Conservation (phyloP, 2,113 vertebrate species). For the Bubo scandiacus region DNA sequence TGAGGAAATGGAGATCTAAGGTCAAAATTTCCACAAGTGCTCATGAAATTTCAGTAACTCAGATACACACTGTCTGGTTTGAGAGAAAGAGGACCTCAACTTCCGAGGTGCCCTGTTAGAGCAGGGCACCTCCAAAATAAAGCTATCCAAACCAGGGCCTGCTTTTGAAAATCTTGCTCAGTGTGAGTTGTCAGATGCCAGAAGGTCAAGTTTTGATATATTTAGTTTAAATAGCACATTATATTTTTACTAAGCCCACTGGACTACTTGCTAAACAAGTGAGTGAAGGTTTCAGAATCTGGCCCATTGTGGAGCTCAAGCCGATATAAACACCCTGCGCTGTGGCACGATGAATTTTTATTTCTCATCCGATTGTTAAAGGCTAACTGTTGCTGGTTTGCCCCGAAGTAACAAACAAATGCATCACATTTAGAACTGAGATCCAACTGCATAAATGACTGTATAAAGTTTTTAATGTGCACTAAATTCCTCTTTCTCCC, state of each 20-base stretch:
- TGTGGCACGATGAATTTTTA: background rate
- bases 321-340: background rate
- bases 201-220: background rate
- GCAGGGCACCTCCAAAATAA: background rate
- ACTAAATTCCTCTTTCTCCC: slow-evolving; percentile 52
- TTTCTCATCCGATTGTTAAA: background rate
- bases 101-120: background rate
- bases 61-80: background rate
- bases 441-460: slow-evolving; percentile 31
- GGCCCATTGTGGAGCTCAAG: background rate
- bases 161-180: background rate
- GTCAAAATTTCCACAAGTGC: background rate
- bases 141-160: background rate
- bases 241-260: background rate
- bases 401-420: slow-evolving; percentile 28
- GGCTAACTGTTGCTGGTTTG: background rate
- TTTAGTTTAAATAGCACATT: background rate
- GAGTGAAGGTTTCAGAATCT: slow-evolving; percentile 1
- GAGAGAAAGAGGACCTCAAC: background rate
- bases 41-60: background rate
- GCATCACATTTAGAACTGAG: background rate
- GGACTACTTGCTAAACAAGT: background rate
- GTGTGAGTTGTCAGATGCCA: background rate
- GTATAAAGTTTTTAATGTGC: slow-evolving; percentile 45
- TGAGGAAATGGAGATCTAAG: background rate